Percentiles rank a stretch among this genome's conserved stretches.
These are phyloP conservation scores for Hyperoplus immaculatus DNA, from an alignment of 2,797 vertebrate genomes.

Conservation along the genomic window DNA sequence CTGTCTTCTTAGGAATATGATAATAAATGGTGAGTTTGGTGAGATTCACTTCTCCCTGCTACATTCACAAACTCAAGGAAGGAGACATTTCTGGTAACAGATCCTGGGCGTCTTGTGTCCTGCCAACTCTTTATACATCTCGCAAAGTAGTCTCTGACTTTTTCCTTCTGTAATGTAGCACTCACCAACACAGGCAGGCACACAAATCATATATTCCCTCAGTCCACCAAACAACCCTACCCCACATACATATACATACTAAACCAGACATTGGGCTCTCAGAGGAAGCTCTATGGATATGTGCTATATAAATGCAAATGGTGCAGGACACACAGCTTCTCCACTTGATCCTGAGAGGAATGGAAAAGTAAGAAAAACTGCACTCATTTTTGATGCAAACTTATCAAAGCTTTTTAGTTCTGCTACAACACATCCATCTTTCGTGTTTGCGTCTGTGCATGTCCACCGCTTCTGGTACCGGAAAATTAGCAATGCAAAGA, in stretches of 20 bases:
- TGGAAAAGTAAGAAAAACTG: neutral
- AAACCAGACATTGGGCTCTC: conserved; percentile 46
- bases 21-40: conserved; percentile 11
- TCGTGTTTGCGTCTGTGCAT: conserved; percentile 18
- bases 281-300: conserved; percentile 35
- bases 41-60: conserved; percentile 22
- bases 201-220: conserved; percentile 51
- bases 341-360: conserved; percentile 30
- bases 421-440: neutral
- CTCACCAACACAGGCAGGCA: conserved; percentile 33
- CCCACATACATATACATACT: conserved; percentile 43
- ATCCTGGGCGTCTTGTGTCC: conserved; percentile 37
- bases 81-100: conserved; percentile 29
- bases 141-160: conserved; percentile 38
- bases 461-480: neutral
- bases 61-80: conserved; percentile 17
- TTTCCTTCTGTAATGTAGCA: conserved; percentile 53
- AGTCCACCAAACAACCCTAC: conserved; percentile 20
- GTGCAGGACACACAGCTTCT: conserved; percentile 39
- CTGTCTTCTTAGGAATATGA: too few species aligned
- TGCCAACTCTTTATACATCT: conserved; percentile 47
- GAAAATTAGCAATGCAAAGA: neutral
- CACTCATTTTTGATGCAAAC: neutral
- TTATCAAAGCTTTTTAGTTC: conserved; percentile 22
- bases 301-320: conserved; percentile 72